Evolutionary conservation across 1,140 invertebrate genomes (phyloP).

Genomic region (Lasioglossum albipes): DNA sequence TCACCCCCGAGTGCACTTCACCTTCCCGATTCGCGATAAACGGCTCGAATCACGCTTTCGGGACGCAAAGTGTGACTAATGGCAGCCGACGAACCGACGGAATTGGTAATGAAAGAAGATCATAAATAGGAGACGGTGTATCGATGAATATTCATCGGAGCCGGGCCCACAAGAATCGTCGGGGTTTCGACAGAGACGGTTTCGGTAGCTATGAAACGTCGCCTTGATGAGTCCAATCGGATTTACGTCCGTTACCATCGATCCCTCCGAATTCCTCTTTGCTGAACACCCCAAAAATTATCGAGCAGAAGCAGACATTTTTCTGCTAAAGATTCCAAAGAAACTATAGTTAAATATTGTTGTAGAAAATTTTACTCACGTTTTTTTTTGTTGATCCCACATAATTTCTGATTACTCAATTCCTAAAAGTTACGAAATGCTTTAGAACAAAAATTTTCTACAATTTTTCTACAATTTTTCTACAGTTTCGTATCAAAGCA

Average conservation of each 20-base stretch:
- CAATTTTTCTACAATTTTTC: no score
- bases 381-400: no score
- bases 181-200: constrained; percentile 25
- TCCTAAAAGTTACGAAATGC: no score
- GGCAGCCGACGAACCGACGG: constrained; percentile 55
- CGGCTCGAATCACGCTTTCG: constrained; percentile 55
- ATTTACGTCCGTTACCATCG: constrained; percentile 30
- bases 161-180: constrained; percentile 17
- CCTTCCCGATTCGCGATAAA: constrained; percentile 60
- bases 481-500: no score
- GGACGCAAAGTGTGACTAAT: constrained; percentile 58
- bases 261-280: constrained; percentile 17
- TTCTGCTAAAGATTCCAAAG: no score
- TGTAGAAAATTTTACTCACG: no score
- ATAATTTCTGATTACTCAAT: no score
- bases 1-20: constrained; percentile 51
- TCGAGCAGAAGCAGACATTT: no score
- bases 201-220: background rate
- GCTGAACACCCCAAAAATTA: background rate
- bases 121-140: constrained; percentile 47
- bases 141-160: constrained; percentile 41
- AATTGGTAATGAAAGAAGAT: constrained; percentile 61
- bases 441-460: no score
- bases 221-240: background rate
- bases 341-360: no score